Conservation (phyloP, 2,113 vertebrate species). For the Tetrao urogallus region DNA sequence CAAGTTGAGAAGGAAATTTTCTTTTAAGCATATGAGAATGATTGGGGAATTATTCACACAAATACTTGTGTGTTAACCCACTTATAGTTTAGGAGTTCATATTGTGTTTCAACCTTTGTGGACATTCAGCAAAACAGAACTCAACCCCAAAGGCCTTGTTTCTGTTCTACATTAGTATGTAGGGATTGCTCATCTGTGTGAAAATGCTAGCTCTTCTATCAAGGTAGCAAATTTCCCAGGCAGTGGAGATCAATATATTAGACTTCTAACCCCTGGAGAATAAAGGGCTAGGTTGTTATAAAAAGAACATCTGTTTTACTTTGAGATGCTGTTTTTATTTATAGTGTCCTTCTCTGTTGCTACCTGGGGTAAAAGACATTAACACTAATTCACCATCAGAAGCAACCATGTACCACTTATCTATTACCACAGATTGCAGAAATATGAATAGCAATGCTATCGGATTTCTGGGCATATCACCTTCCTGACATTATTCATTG, state of each 20-base stretch:
- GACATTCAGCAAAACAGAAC: not conserved
- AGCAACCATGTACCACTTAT: not conserved
- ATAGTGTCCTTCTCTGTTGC: not conserved
- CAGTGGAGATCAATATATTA: not conserved
- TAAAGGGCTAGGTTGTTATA: not conserved
- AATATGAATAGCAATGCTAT: not conserved
- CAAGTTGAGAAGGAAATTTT: not conserved
- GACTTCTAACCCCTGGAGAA: not conserved
- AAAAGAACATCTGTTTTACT: not conserved
- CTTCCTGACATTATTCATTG: conserved; percentile 49
- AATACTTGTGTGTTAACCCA: not conserved
- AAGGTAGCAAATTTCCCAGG: not conserved
- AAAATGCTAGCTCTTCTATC: not conserved
- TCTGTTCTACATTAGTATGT: not conserved
- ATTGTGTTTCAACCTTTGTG: not conserved
- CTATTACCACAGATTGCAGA: not conserved
- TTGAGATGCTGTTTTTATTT: not conserved
- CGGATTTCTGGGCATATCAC: not conserved
- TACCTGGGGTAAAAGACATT: not conserved
- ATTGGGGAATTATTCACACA: not conserved
- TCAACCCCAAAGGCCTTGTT: not conserved
- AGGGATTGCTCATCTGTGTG: not conserved
- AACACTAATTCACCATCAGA: not conserved
- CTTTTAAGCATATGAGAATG: not conserved
- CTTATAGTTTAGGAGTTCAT: not conserved